Evolutionary conservation across 2,797 vertebrate species (phyloP), one percentile per base, ranked within the genome.

Genomic region (Heteromormyrus szaboi): DNA sequence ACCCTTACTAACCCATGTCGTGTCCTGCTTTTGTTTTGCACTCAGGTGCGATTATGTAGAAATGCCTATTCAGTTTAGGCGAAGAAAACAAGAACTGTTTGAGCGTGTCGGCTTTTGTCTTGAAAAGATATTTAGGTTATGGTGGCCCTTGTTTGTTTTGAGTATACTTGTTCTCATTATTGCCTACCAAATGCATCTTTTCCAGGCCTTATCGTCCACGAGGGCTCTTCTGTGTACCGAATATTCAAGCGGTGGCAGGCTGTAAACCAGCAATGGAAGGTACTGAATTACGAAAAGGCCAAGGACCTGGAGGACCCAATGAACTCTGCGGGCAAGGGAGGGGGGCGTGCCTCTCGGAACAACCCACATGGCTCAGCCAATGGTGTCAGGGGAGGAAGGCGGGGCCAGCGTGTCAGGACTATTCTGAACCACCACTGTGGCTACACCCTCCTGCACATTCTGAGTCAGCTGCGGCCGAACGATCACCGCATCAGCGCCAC

Each of bases 211-310:
- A 98, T 98, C 91, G 97, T 98, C 92, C 97, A 98, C 0, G 97
- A 98, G 94, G 97, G 97, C 87, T 98, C 97, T 0, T 98, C 97
- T 0, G 97, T 98, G 89, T 98, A 98, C 92, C 96, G 97, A 68
- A 98, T 98, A 93, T 98, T 98, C 91, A 98, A 98, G 92, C 96
- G 97, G 90, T 98, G 97, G 97, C 97, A 98, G 93, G 97, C 97
- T 53, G 97, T 98, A 90, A 98, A 98, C 93, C 97, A 98, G 93
- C 97, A 98, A 91, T 98, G 97, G 97, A 98, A 98, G 93, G 97
- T 98, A 89, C 94, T 98, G 94, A 98, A 98, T 95, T 98, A 98
- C 89, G 97, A 98, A 93, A 98, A 98, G 92, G 95, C 97, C 41
- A 98, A 97, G 94, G 97, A 98, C 95, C 92, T 97, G 93, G 97